Evolutionary conservation across 2,888 invertebrate species (phyloP), one percentile per base, ranked within the genome.

Genomic region (Glomeris marginata): DNA sequence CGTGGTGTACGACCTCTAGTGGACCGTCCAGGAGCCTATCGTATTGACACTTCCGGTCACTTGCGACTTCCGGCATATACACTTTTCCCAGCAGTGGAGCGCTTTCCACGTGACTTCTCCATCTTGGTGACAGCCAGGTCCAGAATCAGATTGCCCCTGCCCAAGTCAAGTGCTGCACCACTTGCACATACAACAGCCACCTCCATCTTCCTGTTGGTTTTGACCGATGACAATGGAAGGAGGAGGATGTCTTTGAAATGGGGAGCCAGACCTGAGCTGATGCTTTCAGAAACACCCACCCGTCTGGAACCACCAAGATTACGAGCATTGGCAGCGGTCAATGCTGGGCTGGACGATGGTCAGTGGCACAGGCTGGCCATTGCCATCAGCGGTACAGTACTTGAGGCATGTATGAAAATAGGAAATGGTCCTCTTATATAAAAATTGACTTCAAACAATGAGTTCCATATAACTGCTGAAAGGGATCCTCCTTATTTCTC

Each of bases 181-280:
- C 28, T 28, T 3, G 3, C 28, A 28, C 28, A 28, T 28, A 28
- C 28, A 8, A 28, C n/a, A n/a, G 21, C 33, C 28, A 44, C 43
- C n/a, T 36, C 37, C n/a, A 46, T 34, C 4, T 46, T 46, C 21
- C 41, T 50, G 20, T 47, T 46, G 50, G 50, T 45, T 22, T 41
- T 50, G 21, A 50, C 50, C 5, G 50, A 50, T 36, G 50, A 47
- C 20, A 50, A 50, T 41, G 50, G 46, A 10, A 45, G 50, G 2
- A 45, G 50, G 8, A 34, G 50, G 18, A 20, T 50, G 41, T 45
- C 50, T 36, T 20, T 50, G 20, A 40, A 45, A 15, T 18, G 45
- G 21, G 45, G 50, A 11, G 18, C 40, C 41, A 36, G 22, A n/a
- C 22, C 47, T 18, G 50, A 50, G 41, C 38, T 50, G 33, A 47